Evolutionary conservation across 2,113 vertebrate species (phyloP).

Genomic region (Acrocephalus kingi): DNA sequence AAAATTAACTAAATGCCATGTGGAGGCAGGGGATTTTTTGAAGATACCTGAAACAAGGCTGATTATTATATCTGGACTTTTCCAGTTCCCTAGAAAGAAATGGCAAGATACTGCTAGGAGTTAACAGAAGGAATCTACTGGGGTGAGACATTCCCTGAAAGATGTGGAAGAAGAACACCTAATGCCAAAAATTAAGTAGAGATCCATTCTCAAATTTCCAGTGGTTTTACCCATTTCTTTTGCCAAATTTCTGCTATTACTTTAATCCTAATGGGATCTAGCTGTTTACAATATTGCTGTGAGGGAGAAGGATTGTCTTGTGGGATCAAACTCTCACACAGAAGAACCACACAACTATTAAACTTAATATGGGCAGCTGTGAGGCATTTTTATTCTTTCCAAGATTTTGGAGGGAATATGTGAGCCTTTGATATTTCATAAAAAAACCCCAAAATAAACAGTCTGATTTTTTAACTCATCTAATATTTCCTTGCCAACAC

Average conservation of each 20-base stretch:
- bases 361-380: background rate
- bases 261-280: background rate
- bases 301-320: background rate
- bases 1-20: background rate
- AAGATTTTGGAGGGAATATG: background rate
- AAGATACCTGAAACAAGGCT: background rate
- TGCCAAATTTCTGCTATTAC: background rate
- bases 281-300: background rate
- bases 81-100: background rate
- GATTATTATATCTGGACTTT: background rate
- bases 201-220: background rate
- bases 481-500: background rate
- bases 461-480: background rate
- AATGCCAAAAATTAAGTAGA: background rate
- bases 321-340: background rate
- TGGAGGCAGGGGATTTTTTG: background rate
- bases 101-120: fast-evolving
- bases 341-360: background rate
- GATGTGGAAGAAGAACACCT: background rate
- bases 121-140: background rate
- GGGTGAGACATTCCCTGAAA: background rate
- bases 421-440: background rate
- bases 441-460: background rate
- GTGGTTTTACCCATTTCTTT: background rate
- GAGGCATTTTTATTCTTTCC: background rate